Base-by-base conservation (phyloP, 2,797 vertebrate species). In the Pipistrellus nathusii region DNA sequence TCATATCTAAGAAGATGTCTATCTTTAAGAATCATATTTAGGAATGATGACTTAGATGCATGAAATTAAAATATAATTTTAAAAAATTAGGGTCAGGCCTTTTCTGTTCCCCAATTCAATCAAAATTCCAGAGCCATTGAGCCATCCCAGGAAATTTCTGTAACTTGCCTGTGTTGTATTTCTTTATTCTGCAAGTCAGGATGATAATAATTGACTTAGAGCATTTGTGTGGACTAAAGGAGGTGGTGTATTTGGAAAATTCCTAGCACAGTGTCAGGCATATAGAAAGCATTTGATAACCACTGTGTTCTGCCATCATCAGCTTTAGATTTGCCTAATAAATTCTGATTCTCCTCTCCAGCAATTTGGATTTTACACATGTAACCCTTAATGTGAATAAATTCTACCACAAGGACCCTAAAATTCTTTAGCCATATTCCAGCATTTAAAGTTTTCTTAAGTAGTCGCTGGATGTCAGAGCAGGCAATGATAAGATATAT, bases 1-100 rank as follows among this genome's bases (percentile, higher is more conserved):
- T 75, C 51, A 68, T 55, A 48, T 84, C 46, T 90, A 81, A 86
- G 2, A 85, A 68, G 76, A 93, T 38, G 2, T 73, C 53, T 93
- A 48, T 51, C 18, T 69, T 80, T 86, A 94, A 80, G 25, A 71
- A 75, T 71, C 30, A n/a, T 77, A 73, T 77, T 82, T 82, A 92
- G 17, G 15, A 90, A 78, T 85, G 57, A 88, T n/a, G 88, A 55
- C 21, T 73, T 81, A 90, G 51, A 30, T 59, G 8, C 5, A 27
- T 30, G 17, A 75, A 75, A 66, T 91, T 85, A 82, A 91, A 91
- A 51, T 78, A 21, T 72, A 73, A 64, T 85, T 90, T 84, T 59
- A 77, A 90, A 71, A 17, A 69, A 41, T 48, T 92, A 55, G 3
- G 3, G 7, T 75, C 27, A 77, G 73, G 51, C n/a, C 27, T 90